Percentiles rank a stretch among this genome's conserved stretches.
These are phyloP conservation scores for Linepithema humile DNA, from an alignment of 1,140 invertebrate species.

Conservation along the genomic window DNA sequence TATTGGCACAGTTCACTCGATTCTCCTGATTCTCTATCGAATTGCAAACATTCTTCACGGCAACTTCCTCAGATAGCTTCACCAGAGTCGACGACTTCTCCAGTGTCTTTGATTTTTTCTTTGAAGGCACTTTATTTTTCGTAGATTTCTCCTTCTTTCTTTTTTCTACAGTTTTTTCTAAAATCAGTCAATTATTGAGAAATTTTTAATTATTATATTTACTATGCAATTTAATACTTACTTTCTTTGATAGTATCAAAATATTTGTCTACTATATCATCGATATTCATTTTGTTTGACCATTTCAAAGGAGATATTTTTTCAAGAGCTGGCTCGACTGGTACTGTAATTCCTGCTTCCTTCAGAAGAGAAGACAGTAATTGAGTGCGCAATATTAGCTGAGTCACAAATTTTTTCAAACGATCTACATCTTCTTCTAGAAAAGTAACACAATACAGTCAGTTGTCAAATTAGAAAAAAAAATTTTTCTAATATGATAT, in stretches of 20 bases:
- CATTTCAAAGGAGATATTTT: slow-evolving; percentile 83
- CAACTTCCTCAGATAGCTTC: slow-evolving; percentile 68
- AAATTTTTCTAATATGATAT: background rate
- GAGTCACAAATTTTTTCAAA: slow-evolving; percentile 80
- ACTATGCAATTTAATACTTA: slow-evolving; percentile 40
- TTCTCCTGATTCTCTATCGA: slow-evolving; percentile 82
- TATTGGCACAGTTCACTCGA: slow-evolving; percentile 74
- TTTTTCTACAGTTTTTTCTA: slow-evolving; percentile 73
- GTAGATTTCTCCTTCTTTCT: slow-evolving; percentile 69
- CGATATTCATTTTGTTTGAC: slow-evolving; percentile 83
- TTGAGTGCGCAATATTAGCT: slow-evolving; percentile 81
- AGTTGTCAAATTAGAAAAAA: background rate
- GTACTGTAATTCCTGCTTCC: slow-evolving; percentile 82
- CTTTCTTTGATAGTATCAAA: slow-evolving; percentile 74
- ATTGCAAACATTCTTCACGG: slow-evolving; percentile 60
- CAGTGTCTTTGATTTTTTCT: slow-evolving; percentile 66
- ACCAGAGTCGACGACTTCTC: slow-evolving; percentile 67
- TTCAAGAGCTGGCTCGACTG: slow-evolving; percentile 82
- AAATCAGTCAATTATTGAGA: slow-evolving; percentile 12
- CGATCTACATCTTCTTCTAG: slow-evolving; percentile 81
- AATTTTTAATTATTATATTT: background rate
- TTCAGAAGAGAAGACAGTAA: slow-evolving; percentile 79
- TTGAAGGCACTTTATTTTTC: slow-evolving; percentile 75
- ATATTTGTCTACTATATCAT: slow-evolving; percentile 77
- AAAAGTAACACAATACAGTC: slow-evolving; percentile 43